Conservation (phyloP, 2,113 vertebrate genomes). For the Mirza zaza region DNA sequence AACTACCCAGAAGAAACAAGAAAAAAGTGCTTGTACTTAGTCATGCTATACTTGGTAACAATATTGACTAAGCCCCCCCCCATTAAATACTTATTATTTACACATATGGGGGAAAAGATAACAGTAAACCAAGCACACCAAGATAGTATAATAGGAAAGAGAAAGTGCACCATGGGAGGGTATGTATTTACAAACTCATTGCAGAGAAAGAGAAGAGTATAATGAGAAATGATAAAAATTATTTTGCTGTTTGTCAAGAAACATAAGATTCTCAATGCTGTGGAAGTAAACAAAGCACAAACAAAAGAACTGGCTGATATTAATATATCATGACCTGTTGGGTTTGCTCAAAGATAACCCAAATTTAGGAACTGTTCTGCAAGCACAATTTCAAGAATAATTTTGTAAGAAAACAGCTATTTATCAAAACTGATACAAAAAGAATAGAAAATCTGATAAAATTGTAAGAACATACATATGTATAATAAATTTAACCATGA, state of each 20-base stretch:
- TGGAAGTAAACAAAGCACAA: neutral
- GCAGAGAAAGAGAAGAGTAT: neutral
- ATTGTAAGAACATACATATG: neutral
- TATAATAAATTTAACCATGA: neutral
- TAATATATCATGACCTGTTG: neutral
- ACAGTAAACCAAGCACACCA: neutral
- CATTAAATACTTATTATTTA: neutral
- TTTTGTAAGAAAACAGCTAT: neutral
- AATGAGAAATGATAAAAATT: neutral
- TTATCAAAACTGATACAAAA: neutral
- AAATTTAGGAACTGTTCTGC: neutral
- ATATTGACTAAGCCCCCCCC: neutral
- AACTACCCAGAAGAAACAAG: neutral
- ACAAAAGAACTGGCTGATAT: neutral
- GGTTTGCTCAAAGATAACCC: neutral
- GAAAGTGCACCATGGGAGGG: neutral
- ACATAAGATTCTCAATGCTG: neutral
- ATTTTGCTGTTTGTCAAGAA: neutral
- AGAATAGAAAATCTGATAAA: neutral
- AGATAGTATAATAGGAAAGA: neutral
- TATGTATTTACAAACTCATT: neutral
- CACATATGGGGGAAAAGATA: neutral
- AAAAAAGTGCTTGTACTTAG: neutral
- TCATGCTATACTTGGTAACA: neutral
- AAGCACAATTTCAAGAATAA: neutral